Evolutionary conservation across 1,140 invertebrate species (phyloP), one percentile per base, ranked within the genome.

Genomic region (Anastrepha obliqua): DNA sequence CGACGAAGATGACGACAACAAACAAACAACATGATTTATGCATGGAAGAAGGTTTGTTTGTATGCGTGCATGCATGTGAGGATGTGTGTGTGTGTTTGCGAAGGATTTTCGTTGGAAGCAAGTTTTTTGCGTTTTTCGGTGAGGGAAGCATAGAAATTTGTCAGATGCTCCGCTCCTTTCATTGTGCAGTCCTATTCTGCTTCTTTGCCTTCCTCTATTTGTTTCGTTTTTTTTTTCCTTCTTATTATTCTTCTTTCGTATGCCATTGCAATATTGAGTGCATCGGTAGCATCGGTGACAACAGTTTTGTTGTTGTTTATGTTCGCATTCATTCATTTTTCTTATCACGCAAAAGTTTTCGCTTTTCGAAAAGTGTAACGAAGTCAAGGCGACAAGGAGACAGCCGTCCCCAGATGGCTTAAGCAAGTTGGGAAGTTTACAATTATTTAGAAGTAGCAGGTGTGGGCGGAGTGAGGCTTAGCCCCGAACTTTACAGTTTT

Each of bases 11-110:
- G 74, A 20, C 42, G 74, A 29, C 74, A 81, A 81, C 74, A 81
- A 81, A 81, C n/a, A 81, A 81, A 81, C 74, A 81, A 81, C 47
- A 81, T 81, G 74, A 81, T 81, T 81, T 81, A 81, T 81, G 74
- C 74, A 81, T 81, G 74, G 17, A n/a, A 13, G 47, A 55, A n/a
- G 13, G 44, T 55, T 17, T 62, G n/a, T 8, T 13, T 62, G n/a
- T 62, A 15, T 62, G 60, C n/a, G n/a, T 29, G 47, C 42, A 13
- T 78, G 44, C 29, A 67, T 67, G 64, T 67, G 20, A 29, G 20
- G 0, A 42, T 51, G 70, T 13, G 47, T 55, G 44, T 55, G 74
- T 29, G 44, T 42, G 67, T 2, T 15, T n/a, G 44, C 70, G 70
- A 74, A 74, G 74, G 74, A 58, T 51, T 81, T 81, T 51, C 20